A percentile compares a stretch with the other conserved stretches of the same genome.
phyloP scores from a whole-genome alignment of 2,797 vertebrate species.

The Ataeniobius toweri region DNA sequence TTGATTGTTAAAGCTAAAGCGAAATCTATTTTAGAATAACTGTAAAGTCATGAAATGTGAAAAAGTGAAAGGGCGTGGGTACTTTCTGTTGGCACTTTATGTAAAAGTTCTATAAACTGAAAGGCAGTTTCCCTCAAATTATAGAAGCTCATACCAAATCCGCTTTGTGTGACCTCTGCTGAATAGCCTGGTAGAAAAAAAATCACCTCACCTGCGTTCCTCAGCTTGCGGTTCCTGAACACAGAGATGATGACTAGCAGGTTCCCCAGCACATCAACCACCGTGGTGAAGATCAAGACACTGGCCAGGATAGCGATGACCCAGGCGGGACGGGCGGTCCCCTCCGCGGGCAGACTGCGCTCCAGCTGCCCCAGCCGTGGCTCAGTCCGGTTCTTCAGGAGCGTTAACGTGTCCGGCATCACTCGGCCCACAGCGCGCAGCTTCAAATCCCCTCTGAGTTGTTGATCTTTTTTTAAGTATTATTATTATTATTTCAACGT shows the following conservation, averaged over 20 bases:
- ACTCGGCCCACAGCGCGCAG: conserved; percentile 46
- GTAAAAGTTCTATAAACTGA: neutral
- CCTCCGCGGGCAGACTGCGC: conserved; percentile 73
- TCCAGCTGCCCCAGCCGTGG: conserved; percentile 70
- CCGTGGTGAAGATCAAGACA: conserved; percentile 86
- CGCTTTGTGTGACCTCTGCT: conserved; percentile 14
- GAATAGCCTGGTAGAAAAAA: too few relatives aligned
- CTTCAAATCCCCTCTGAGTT: conserved; percentile 25
- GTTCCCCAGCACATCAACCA: conserved; percentile 86
- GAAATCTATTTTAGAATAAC: neutral
- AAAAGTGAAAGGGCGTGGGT: neutral
- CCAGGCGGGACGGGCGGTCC: conserved; percentile 78
- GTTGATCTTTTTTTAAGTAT: neutral
- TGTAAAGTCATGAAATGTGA: neutral
- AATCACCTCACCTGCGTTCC: conserved; percentile 82
- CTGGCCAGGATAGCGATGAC: conserved; percentile 81
- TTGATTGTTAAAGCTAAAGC: neutral
- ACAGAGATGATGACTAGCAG: conserved; percentile 86
- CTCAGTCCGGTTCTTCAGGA: conserved; percentile 76
- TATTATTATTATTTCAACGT: conserved; percentile 23
- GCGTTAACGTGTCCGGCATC: conserved; percentile 81
- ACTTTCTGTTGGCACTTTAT: neutral
- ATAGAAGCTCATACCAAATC: neutral
- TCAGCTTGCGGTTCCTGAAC: conserved; percentile 86
- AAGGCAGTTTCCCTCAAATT: neutral